Percentiles rank a stretch among this genome's conserved stretches.
phyloP scores from a whole-genome alignment of 2,113 vertebrate genomes.

The Chaetodon trifascialis region DNA sequence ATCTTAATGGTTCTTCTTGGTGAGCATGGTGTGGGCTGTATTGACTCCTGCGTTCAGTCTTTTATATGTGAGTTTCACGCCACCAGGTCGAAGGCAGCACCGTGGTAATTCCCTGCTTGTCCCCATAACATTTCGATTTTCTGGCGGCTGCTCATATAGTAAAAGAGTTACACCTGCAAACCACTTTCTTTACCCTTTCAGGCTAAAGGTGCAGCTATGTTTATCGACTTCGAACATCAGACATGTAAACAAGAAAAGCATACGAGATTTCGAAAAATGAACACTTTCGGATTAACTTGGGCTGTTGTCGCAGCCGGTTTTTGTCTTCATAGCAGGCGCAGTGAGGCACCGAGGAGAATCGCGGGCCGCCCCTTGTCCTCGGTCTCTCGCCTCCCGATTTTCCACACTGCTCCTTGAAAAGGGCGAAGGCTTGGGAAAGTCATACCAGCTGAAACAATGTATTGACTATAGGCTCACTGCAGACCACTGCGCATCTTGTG shows the following conservation, averaged over 20 bases:
- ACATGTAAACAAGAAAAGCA: neutral
- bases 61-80: conserved; percentile 85
- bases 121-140: conserved; percentile 77
- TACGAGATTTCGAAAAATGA: conserved; percentile 19
- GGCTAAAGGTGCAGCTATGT: neutral
- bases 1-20: conserved; percentile 62
- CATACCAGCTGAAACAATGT: conserved; percentile 73
- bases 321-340: conserved; percentile 74
- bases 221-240: neutral
- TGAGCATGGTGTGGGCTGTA: conserved; percentile 39
- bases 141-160: conserved; percentile 51
- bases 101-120: conserved; percentile 84
- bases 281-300: conserved; percentile 35
- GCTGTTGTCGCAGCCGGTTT: conserved; percentile 64
- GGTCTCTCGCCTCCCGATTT: conserved; percentile 80
- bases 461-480: conserved; percentile 45
- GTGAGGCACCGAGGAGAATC: conserved; percentile 86
- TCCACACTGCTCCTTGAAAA: conserved; percentile 82
- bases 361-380: conserved; percentile 83
- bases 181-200: neutral
- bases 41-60: conserved; percentile 65
- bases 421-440: conserved; percentile 81
- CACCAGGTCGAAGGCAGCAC: conserved; percentile 79
- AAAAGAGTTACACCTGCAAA: conserved; percentile 35
- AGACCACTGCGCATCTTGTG: conserved; percentile 59